Conservation (phyloP, 1,140 invertebrate species). For the Microplitis mediator region DNA sequence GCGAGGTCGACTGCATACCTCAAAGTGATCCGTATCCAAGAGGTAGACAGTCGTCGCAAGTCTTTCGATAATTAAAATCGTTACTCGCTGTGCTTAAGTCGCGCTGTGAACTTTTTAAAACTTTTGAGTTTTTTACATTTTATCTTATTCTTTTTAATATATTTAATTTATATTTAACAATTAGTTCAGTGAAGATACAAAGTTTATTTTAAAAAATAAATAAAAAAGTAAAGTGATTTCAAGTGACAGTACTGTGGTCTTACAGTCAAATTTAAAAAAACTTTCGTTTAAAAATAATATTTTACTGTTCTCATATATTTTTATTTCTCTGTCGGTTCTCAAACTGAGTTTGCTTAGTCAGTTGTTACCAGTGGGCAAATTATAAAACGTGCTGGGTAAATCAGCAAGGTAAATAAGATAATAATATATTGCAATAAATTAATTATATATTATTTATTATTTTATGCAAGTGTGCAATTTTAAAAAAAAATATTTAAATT, state of each 20-base stretch:
- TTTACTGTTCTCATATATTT: background rate
- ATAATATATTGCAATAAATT: background rate
- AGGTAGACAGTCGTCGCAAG: slow-evolving; percentile 42
- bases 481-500: no score
- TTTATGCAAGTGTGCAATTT: background rate
- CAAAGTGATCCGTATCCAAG: slow-evolving; percentile 44
- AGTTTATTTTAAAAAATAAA: no score
- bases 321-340: background rate
- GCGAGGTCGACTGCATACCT: slow-evolving; percentile 62
- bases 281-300: background rate
- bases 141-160: no score
- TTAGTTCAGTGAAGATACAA: no score
- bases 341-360: background rate
- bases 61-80: slow-evolving; percentile 37
- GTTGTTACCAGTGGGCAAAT: background rate
- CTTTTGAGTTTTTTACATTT: no score
- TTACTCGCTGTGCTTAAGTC: background rate
- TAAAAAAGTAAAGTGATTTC: no score
- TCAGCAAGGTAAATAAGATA: background rate
- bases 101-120: background rate
- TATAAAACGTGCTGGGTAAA: background rate
- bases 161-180: background rate
- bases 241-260: no score
- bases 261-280: background rate
- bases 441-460: background rate